phyloP scores from a whole-genome alignment of 2,797 vertebrate species.

The Lophius americanus region DNA sequence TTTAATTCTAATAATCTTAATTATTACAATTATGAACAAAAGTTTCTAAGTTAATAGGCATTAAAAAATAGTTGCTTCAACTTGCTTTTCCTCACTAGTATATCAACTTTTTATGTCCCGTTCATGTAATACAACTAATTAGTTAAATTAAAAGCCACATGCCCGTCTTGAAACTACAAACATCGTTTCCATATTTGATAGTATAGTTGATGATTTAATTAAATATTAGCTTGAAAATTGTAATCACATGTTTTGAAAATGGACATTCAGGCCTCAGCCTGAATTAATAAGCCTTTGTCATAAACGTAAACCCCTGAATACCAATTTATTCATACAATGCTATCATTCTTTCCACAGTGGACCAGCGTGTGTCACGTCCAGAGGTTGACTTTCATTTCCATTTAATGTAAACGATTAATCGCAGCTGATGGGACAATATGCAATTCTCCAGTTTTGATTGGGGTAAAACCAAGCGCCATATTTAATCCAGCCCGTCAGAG shows the following conservation, averaged over 20 bases:
- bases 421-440: conserved; percentile 22
- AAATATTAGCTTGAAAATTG: conserved; percentile 18
- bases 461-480: conserved; percentile 39
- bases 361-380: conserved; percentile 9
- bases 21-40: too few relatives aligned
- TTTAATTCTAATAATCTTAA: too few relatives aligned
- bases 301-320: neutral
- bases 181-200: too few relatives aligned
- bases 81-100: too few relatives aligned
- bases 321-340: conserved; percentile 10
- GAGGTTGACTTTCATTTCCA: conserved; percentile 21
- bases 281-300: conserved; percentile 46
- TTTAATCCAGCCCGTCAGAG: conserved; percentile 17
- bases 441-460: conserved; percentile 39
- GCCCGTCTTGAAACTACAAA: neutral
- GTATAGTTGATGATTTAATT: neutral
- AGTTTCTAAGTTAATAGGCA: too few relatives aligned
- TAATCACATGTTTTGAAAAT: conserved; percentile 21
- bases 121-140: too few relatives aligned
- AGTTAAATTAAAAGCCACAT: neutral
- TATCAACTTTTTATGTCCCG: too few relatives aligned
- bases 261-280: neutral
- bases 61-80: too few relatives aligned
- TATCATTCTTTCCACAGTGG: conserved; percentile 21
- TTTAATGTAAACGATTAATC: conserved; percentile 22